Conservation (phyloP, 2,888 invertebrate species). For the Scaptomyza cyrtandrae region DNA sequence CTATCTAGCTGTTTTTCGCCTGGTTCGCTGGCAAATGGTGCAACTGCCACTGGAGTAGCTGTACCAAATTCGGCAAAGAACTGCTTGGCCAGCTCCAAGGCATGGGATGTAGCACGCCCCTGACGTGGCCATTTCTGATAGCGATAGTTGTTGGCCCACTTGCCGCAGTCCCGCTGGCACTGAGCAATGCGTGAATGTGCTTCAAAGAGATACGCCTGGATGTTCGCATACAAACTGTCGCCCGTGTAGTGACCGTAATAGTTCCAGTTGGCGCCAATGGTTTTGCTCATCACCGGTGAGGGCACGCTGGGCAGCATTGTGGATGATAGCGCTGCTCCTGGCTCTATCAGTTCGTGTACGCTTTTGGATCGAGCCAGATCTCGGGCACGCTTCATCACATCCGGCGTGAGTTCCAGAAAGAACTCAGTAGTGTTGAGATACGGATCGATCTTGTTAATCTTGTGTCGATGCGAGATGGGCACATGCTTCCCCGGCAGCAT, state of each 20-base stretch:
- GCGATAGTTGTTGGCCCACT: constrained; percentile 93
- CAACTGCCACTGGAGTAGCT: constrained; percentile 12
- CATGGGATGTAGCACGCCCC: constrained; percentile 70
- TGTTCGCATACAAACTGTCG: constrained; percentile 91
- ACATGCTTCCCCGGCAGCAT: constrained; percentile 92
- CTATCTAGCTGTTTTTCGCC: constrained; percentile 86
- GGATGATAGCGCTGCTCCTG: constrained; percentile 20
- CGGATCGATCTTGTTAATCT: constrained; percentile 89
- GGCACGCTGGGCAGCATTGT: constrained; percentile 71
- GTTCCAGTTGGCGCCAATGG: constrained; percentile 86
- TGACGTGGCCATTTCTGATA: constrained; percentile 84
- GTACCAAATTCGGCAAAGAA: constrained; percentile 82
- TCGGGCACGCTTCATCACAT: constrained; percentile 83
- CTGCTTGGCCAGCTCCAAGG: constrained; percentile 82
- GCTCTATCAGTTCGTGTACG: constrained; percentile 58
- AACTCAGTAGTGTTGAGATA: constrained; percentile 91
- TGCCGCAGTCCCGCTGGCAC: constrained; percentile 89
- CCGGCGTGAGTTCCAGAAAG: constrained; percentile 90
- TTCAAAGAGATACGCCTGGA: constrained; percentile 94
- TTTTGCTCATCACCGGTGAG: constrained; percentile 83
- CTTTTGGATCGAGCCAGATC: constrained; percentile 82
- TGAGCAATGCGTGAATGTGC: constrained; percentile 91
- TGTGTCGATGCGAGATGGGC: constrained; percentile 89
- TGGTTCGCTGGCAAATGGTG: constrained; percentile 52
- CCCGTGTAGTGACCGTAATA: constrained; percentile 85